Conservation (phyloP, 1,140 invertebrate genomes). For the Daktulosphaira vitifoliae region DNA sequence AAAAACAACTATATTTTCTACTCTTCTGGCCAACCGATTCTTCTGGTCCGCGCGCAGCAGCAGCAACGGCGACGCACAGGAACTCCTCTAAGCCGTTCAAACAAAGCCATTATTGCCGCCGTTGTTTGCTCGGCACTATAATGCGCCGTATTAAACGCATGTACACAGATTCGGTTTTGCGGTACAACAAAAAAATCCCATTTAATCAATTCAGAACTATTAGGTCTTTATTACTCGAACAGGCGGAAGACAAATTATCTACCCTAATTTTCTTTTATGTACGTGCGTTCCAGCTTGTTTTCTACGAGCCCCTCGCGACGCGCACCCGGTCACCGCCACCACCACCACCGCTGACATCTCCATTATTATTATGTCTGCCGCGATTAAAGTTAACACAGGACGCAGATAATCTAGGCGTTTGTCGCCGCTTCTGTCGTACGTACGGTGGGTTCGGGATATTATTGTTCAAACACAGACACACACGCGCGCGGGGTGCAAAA, state of each 20-base stretch:
- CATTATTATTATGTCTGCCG: slow-evolving; percentile 32
- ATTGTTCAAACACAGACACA: slow-evolving; percentile 13
- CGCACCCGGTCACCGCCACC: not conserved
- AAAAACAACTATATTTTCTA: no score
- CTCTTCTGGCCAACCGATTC: no score
- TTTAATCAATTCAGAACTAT: slow-evolving; percentile 31
- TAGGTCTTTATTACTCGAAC: slow-evolving; percentile 34
- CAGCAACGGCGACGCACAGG: no score
- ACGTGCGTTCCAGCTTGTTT: slow-evolving; percentile 23
- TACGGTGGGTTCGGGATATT: slow-evolving; percentile 10
- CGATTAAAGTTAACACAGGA: slow-evolving; percentile 17
- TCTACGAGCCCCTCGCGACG: slow-evolving; percentile 17
- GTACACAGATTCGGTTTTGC: slow-evolving; percentile 15
- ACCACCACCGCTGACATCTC: slow-evolving; percentile 24
- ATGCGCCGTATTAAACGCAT: not conserved
- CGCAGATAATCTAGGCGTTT: slow-evolving; percentile 30
- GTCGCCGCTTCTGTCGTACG: slow-evolving; percentile 2
- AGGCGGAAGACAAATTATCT: slow-evolving; percentile 34
- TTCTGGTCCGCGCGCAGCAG: no score
- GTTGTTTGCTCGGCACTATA: not conserved
- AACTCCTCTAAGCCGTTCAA: no score
- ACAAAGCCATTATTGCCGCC: no score
- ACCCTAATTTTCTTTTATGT: slow-evolving; percentile 33
- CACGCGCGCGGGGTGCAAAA: slow-evolving; percentile 6
- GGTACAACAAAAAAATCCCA: slow-evolving; percentile 19